A percentile compares a stretch with the other conserved stretches of the same genome.
Conservation (phyloP, 2,113 vertebrate genomes). For the Pantherophis guttatus region DNA sequence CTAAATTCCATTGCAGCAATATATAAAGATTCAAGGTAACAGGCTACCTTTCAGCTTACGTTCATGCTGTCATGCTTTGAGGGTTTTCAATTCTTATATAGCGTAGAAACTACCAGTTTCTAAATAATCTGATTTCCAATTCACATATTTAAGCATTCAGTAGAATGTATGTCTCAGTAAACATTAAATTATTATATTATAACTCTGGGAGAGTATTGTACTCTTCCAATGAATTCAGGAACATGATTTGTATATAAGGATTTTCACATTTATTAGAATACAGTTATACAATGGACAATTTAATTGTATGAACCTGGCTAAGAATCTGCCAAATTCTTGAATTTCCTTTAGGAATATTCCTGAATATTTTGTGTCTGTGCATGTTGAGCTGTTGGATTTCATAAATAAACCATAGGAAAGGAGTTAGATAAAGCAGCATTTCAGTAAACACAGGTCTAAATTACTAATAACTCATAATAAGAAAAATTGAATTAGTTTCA, state of each 20-base stretch:
- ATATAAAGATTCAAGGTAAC: constrained; percentile 30
- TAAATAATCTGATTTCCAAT: neutral
- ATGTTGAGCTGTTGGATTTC: fast-evolving
- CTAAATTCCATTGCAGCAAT: constrained; percentile 2
- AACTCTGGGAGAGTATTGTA: neutral
- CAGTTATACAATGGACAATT: neutral
- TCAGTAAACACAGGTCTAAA: neutral
- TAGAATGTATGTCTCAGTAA: neutral
- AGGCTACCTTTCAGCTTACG: constrained; percentile 1
- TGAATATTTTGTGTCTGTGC: fast-evolving
- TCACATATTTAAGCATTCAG: neutral
- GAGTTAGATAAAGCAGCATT: neutral
- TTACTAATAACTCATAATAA: neutral
- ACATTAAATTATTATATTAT: neutral
- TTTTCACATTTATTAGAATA: neutral
- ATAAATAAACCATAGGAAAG: neutral
- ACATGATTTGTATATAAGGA: neutral
- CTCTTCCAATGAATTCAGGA: neutral
- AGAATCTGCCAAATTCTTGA: neutral
- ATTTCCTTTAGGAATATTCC: neutral
- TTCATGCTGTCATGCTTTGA: constrained; percentile 31
- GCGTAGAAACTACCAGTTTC: constrained; percentile 26
- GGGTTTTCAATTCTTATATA: constrained; percentile 9
- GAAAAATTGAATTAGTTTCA: neutral
- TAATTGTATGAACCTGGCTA: neutral